Conservation (phyloP, 2,888 invertebrate genomes). For the Tinea pellionella region DNA sequence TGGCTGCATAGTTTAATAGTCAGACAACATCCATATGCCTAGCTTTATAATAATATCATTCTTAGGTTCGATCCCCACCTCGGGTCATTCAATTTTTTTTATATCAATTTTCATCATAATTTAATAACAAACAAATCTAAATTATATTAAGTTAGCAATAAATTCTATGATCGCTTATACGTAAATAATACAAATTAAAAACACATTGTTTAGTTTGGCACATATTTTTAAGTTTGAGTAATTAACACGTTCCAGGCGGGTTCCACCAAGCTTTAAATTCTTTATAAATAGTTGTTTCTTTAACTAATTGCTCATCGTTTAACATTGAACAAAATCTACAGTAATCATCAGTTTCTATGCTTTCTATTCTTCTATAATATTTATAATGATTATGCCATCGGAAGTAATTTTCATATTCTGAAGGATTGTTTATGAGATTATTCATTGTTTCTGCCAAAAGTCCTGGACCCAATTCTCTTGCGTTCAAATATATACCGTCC, state of each 20-base stretch:
- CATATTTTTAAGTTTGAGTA: too few species aligned
- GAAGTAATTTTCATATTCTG: conserved; percentile 41
- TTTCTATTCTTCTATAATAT: conserved; percentile 31
- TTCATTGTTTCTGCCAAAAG: conserved; percentile 38
- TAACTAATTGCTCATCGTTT: conserved; percentile 32
- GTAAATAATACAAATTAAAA: too few species aligned
- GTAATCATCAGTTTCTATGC: conserved; percentile 41
- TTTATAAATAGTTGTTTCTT: conserved; percentile 27
- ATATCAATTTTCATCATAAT: too few species aligned
- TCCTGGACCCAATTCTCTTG: conserved; percentile 28
- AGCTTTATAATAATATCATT: too few species aligned
- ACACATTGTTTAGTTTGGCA: too few species aligned
- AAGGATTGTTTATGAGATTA: conserved; percentile 34
- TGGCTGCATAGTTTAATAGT: too few species aligned
- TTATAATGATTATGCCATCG: conserved; percentile 49
- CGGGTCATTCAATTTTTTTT: too few species aligned
- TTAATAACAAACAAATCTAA: too few species aligned
- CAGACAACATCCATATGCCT: too few species aligned
- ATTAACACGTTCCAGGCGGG: conserved; percentile 16
- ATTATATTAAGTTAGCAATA: too few species aligned
- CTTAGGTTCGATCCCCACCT: too few species aligned
- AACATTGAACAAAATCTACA: conserved; percentile 45
- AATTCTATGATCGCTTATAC: too few species aligned
- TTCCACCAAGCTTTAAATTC: conserved; percentile 47
- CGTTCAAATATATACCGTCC: conserved; percentile 46